Base-by-base conservation (phyloP, 2,888 invertebrate genomes). In the Yponomeuta evonymella region DNA sequence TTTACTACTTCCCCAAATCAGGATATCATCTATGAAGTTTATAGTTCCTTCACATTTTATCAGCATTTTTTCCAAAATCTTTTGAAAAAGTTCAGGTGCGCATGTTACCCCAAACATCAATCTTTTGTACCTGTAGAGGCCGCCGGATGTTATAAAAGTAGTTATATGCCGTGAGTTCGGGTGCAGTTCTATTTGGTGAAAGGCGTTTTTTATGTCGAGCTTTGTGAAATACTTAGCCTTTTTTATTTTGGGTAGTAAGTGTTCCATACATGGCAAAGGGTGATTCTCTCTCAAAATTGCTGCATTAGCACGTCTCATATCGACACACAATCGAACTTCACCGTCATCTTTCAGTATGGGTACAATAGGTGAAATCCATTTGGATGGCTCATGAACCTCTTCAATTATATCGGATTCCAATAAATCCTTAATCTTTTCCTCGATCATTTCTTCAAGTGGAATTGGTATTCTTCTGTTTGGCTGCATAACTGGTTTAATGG, bases 31-130 rank as follows among this genome's bases (percentile, higher is more conserved):
- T 36, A 81, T 81, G 68, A 79, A 79, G 70, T 82, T 84, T 43
- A 83, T 72, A 4, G 76, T 78, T 0, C 83, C 83, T 63, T 81
- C 75, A 30, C 82, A 82, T 6, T 75, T 76, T 63, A 72, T 51
- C 3, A 88, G 69, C 10, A 86, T 77, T 73, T 75, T 73, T 72
- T 82, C 81, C 43, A 89, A 71, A 2, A 77, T 78, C 75, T 86
- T 83, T 75, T 88, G 84, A 73, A 85, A 89, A 1, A 84, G 75
- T 76, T 88, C 89, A n/a, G n/a, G n/a, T n/a, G n/a, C n/a, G n/a
- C n/a, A 84, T 2, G 76, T 77, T 11, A 88, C 80, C 0, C 84
- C 84, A 72, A 85, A 86, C 80, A 82, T 82, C 9, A 85, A 51
- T 15, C 85, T 67, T 74, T 85, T 87, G 72, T 83, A 89, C 48